These are phyloP conservation scores for Riptortus pedestris DNA, from an alignment of 1,140 invertebrate genomes.

Conservation along the genomic window DNA sequence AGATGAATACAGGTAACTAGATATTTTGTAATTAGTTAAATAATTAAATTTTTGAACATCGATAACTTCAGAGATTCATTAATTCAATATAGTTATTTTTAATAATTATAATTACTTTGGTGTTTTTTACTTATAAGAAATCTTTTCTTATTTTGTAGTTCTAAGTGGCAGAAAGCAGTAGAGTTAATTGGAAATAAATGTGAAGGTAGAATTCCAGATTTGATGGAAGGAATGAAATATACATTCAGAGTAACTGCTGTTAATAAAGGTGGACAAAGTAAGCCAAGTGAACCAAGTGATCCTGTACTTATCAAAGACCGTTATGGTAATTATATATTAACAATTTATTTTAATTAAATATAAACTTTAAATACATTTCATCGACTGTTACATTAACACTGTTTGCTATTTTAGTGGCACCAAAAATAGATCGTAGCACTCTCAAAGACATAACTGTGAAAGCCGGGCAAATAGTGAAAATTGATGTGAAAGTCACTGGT, in stretches of 20 bases:
- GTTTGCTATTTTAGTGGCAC: slow-evolving; percentile 36
- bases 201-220: slow-evolving; percentile 73
- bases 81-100: too few relatives aligned
- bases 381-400: not conserved
- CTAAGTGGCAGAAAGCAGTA: slow-evolving; percentile 81
- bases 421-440: slow-evolving; percentile 82
- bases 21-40: not conserved
- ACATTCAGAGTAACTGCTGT: slow-evolving; percentile 92
- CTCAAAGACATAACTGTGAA: slow-evolving; percentile 77
- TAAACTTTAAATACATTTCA: not conserved
- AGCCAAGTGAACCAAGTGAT: slow-evolving; percentile 76
- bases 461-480: slow-evolving; percentile 69
- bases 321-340: slow-evolving; percentile 46
- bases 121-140: not conserved
- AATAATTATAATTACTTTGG: too few relatives aligned
- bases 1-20: slow-evolving; percentile 56
- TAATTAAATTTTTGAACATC: too few relatives aligned
- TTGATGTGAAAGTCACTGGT: slow-evolving; percentile 81
- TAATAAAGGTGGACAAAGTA: slow-evolving; percentile 87
- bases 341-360: not conserved
- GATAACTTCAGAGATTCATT: too few relatives aligned
- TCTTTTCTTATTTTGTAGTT: slow-evolving; percentile 37
- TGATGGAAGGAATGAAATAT: slow-evolving; percentile 90
- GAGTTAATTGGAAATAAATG: slow-evolving; percentile 74
- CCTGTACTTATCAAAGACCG: slow-evolving; percentile 73